Conservation (phyloP, 2,113 vertebrate species). For the Tragelaphus buxtoni region DNA sequence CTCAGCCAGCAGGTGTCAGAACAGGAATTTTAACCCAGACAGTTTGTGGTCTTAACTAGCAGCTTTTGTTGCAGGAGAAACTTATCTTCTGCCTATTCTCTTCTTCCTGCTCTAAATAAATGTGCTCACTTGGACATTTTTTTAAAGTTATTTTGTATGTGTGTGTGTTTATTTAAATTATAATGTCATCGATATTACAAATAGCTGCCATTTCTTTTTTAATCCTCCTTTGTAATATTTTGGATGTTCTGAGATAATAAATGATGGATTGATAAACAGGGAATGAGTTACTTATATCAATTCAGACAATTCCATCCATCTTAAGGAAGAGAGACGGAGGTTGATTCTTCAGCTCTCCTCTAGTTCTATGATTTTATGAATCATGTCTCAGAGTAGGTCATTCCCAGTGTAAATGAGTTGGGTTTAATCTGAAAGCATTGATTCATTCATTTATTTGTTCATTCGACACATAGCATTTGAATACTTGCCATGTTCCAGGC, state of each 20-base stretch:
- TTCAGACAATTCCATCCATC: background rate
- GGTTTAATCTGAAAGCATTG: background rate
- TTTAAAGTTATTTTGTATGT: background rate
- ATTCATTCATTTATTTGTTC: background rate
- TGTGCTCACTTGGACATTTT: background rate
- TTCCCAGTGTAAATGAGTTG: background rate
- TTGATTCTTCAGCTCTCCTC: background rate
- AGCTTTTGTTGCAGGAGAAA: background rate
- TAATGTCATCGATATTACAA: background rate
- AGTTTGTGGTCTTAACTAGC: background rate
- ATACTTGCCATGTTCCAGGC: background rate
- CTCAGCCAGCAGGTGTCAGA: background rate
- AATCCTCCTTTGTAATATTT: background rate
- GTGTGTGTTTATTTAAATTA: background rate
- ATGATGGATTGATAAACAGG: background rate
- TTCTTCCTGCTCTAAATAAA: background rate
- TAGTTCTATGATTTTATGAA: background rate
- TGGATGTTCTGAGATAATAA: background rate
- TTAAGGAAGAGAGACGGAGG: background rate
- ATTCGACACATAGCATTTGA: background rate
- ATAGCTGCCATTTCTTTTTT: background rate
- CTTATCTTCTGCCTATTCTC: background rate
- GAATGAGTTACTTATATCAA: background rate
- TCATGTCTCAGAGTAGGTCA: background rate
- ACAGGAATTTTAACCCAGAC: background rate